Percentiles rank a stretch among this genome's conserved stretches.
These are phyloP conservation scores for Spodoptera picta DNA, from an alignment of 2,888 invertebrate species.

Conservation along the genomic window DNA sequence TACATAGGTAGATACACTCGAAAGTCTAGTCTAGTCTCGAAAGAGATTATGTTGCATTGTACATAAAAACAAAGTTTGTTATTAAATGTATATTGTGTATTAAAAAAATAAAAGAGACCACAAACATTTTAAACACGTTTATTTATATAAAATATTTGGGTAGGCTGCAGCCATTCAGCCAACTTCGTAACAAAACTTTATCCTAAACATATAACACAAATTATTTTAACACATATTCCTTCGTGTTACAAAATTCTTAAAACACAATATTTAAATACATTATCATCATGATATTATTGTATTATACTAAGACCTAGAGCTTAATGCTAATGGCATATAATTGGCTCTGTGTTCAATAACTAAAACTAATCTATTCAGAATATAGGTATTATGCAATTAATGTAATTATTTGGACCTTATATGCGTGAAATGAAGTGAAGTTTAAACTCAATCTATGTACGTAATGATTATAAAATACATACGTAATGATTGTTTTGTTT, in stretches of 20 bases:
- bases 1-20: too few species aligned
- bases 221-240: slow-evolving; percentile 39
- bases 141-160: slow-evolving; percentile 60
- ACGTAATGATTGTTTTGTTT: slow-evolving; percentile 7
- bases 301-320: slow-evolving; percentile 30
- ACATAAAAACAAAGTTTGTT: too few species aligned
- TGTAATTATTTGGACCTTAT: slow-evolving; percentile 38
- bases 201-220: slow-evolving; percentile 54
- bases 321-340: slow-evolving; percentile 55
- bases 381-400: slow-evolving; percentile 57
- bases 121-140: slow-evolving; percentile 48
- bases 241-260: slow-evolving; percentile 34
- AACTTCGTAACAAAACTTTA: slow-evolving; percentile 58
- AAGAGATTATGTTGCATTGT: too few species aligned
- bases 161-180: slow-evolving; percentile 35
- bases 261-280: slow-evolving; percentile 45
- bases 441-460: slow-evolving; percentile 6
- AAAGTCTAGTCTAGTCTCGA: too few species aligned
- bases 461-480: slow-evolving; percentile 17
- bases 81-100: too few species aligned
- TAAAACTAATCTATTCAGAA: slow-evolving; percentile 41
- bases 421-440: slow-evolving; percentile 6
- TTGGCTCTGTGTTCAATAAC: slow-evolving; percentile 43
- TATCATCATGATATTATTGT: slow-evolving; percentile 28
- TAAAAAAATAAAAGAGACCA: background rate